A percentile compares a stretch with the other conserved stretches of the same genome.
Evolutionary conservation across 2,113 vertebrate species (phyloP).

Genomic region (Phalacrocorax brasilianus): DNA sequence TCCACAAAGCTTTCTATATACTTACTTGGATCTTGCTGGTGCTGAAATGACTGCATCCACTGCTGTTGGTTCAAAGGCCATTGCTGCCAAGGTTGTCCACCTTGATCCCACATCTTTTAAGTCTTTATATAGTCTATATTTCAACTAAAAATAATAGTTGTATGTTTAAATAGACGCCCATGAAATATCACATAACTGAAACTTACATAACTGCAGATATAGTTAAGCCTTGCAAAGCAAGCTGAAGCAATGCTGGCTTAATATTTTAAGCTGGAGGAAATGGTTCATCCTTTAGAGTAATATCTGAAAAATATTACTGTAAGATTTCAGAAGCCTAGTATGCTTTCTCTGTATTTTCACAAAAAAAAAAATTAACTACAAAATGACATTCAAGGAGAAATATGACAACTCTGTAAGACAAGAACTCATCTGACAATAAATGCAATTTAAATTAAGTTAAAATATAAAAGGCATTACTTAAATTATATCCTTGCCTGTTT

Average conservation of each 20-base stretch:
- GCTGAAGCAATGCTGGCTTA: constrained; percentile 63
- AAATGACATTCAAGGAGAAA: background rate
- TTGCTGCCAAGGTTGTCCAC: constrained; percentile 98
- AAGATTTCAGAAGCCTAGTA: constrained; percentile 23
- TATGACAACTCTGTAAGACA: background rate
- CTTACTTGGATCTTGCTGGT: constrained; percentile 97
- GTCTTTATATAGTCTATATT: constrained; percentile 72
- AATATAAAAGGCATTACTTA: background rate
- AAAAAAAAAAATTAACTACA: background rate
- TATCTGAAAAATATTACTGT: constrained; percentile 23
- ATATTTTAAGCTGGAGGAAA: constrained; percentile 50
- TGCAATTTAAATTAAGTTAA: background rate
- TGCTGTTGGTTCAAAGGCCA: constrained; percentile 99
- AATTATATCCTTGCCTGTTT: background rate
- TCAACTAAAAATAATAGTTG: constrained; percentile 71
- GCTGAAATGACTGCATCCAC: constrained; percentile 99
- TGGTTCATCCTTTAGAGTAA: constrained; percentile 42
- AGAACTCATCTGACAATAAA: background rate
- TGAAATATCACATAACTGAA: constrained; percentile 56
- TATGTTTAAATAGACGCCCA: constrained; percentile 63
- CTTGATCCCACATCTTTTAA: constrained; percentile 97
- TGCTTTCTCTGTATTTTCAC: background rate
- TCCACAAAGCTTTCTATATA: constrained; percentile 49
- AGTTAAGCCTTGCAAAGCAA: constrained; percentile 63
- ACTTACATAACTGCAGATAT: constrained; percentile 57